phyloP scores from a whole-genome alignment of 2,797 vertebrate species.

The Semotilus atromaculatus region DNA sequence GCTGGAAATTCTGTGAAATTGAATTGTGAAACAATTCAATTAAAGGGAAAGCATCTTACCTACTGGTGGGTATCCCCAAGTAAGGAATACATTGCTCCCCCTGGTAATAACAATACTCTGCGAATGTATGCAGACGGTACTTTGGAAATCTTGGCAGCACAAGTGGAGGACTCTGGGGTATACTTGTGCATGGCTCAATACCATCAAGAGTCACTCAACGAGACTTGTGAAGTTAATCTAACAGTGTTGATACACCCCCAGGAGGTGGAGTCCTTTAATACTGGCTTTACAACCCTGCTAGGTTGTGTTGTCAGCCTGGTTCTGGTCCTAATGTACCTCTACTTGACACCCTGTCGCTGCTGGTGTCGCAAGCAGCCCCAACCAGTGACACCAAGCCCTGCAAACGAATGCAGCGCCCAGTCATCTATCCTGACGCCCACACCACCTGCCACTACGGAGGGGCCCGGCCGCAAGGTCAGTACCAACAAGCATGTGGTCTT shows the following conservation, averaged over 20 bases:
- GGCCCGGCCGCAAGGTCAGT: conserved; percentile 86
- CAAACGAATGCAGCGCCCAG: conserved; percentile 86
- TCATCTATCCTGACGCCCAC: conserved; percentile 89
- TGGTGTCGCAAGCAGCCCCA: conserved; percentile 69
- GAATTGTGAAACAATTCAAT: conserved; percentile 76
- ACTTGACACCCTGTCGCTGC: conserved; percentile 86
- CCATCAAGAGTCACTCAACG: conserved; percentile 75
- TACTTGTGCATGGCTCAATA: conserved; percentile 87
- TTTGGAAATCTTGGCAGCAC: conserved; percentile 78
- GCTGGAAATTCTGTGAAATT: conserved; percentile 76
- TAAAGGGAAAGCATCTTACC: conserved; percentile 61
- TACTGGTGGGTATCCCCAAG: conserved; percentile 88
- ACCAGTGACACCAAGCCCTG: conserved; percentile 64
- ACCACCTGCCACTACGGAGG: conserved; percentile 81
- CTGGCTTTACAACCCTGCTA: conserved; percentile 90
- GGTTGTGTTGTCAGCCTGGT: conserved; percentile 90
- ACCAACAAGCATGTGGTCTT: conserved; percentile 94
- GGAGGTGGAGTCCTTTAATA: conserved; percentile 84
- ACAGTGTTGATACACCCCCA: conserved; percentile 74
- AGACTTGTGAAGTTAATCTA: conserved; percentile 86
- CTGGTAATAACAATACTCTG: conserved; percentile 82
- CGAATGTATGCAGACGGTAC: conserved; percentile 85
- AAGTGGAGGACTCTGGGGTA: conserved; percentile 79
- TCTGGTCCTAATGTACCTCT: conserved; percentile 91
- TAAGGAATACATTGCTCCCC: conserved; percentile 81